Base-by-base conservation (phyloP, 2,888 invertebrate species). In the Salpingus planirostris region DNA sequence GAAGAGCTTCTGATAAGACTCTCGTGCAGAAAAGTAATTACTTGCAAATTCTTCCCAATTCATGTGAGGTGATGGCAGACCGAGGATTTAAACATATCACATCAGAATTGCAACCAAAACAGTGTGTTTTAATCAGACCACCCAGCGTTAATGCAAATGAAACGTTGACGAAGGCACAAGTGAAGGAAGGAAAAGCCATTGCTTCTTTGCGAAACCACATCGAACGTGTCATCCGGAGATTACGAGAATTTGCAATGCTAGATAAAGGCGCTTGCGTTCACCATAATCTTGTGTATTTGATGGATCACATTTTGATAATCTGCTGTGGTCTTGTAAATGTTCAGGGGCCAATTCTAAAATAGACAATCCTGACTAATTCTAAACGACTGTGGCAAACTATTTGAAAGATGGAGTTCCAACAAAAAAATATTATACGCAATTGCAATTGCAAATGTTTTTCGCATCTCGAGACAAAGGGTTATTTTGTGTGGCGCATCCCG, bases 141-240 rank as follows among this genome's bases (percentile, higher is more conserved):
- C 36, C 43, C 10, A 34, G 30, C 31, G 37, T 42, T 13, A 6
- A 14, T 6, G 21, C n/a, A 10, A 15, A 15, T 8, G 21, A 13
- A 15, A 27, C 21, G 18, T 21, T 24, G 4, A 24, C 33, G 7
- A 33, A 27, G 23, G 6, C 24, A 6, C 33, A 43, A 18, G 36
- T 38, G 2, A 13, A 14, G 11, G 15, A 31, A 24, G 26, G 24
- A 7, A 43, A 38, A 27, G n/a, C 24, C 18, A 41, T 43, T 11
- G 43, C 43, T 7, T 27, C 36, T 6, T 24, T 38, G 22, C 18
- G 43, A 23, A 31, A 41, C 7, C 40, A 37, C 25, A 25, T 40
- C 8, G 38, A 43, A 31, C n/a, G 38, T 15, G 38, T 38, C 7
- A 38, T 38, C 10, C 10, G 30, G 3, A 21, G 38, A 15, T 7